A percentile compares a stretch with the other conserved stretches of the same genome.
Evolutionary conservation across 2,797 vertebrate genomes (phyloP).

Genomic region (Syngnathus rostellatus): DNA sequence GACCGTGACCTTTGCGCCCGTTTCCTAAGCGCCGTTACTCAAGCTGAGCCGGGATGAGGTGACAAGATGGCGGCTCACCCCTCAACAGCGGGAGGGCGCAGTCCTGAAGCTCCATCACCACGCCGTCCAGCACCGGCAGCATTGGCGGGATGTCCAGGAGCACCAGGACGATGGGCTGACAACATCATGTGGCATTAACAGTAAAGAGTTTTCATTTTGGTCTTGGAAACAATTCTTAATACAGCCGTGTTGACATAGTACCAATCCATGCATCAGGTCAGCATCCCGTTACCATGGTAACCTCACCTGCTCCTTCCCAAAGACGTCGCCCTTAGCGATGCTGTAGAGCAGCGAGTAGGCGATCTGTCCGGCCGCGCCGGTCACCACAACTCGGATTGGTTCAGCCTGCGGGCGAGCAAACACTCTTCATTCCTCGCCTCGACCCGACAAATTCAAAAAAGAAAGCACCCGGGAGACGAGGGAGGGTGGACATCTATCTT

Average conservation of each 20-base stretch:
- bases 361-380: conserved; percentile 94
- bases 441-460: not conserved
- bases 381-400: conserved; percentile 85
- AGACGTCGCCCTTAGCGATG: conserved; percentile 95
- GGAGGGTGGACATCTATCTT: not conserved
- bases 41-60: not conserved
- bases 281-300: not conserved
- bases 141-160: conserved; percentile 91
- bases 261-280: not conserved
- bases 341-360: conserved; percentile 91
- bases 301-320: conserved; percentile 92
- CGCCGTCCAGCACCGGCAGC: conserved; percentile 86
- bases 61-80: conserved; percentile 60
- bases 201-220: no score
- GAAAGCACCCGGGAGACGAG: not conserved
- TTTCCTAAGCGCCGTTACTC: not conserved
- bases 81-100: conserved; percentile 87
- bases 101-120: conserved; percentile 96
- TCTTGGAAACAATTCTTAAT: no score
- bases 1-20: not conserved
- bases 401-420: conserved; percentile 70
- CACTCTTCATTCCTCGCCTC: not conserved
- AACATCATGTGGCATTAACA: no score
- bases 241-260: not conserved
- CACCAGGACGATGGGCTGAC: conserved; percentile 77